Evolutionary conservation across 2,113 vertebrate species (phyloP).

Genomic region (Bubo blakistoni): DNA sequence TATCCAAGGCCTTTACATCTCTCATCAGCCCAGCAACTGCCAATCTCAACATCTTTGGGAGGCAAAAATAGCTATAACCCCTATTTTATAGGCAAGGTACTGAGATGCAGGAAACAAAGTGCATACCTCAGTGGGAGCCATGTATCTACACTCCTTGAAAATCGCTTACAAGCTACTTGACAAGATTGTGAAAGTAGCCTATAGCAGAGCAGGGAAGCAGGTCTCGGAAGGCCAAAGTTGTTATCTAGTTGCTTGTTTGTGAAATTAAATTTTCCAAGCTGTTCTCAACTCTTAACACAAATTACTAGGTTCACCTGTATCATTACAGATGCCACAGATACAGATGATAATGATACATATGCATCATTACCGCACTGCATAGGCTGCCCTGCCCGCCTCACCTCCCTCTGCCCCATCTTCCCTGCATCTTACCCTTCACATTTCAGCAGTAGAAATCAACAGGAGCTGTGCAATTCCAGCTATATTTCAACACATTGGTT

Average conservation of each 20-base stretch:
- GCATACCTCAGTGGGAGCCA: rapidly evolving
- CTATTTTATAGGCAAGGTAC: not conserved
- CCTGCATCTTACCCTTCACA: not conserved
- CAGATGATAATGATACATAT: not conserved
- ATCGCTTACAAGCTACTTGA: not conserved
- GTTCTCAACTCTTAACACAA: not conserved
- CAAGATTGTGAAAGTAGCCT: not conserved
- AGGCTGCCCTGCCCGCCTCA: not conserved
- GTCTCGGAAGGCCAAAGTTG: not conserved
- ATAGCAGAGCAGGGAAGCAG: not conserved
- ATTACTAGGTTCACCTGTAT: not conserved
- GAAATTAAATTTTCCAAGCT: not conserved
- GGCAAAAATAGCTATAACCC: not conserved
- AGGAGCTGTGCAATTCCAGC: not conserved
- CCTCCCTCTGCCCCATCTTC: not conserved
- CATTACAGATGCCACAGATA: not conserved
- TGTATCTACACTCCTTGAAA: not conserved
- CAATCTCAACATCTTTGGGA: not conserved
- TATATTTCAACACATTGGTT: not conserved
- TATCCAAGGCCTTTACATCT: not conserved
- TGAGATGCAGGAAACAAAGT: not conserved
- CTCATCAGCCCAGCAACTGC: not conserved
- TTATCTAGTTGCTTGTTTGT: not conserved
- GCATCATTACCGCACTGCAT: not conserved
- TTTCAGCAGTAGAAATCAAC: not conserved